Conservation (phyloP, 2,888 invertebrate species). For the Polylopha cassiicola region DNA sequence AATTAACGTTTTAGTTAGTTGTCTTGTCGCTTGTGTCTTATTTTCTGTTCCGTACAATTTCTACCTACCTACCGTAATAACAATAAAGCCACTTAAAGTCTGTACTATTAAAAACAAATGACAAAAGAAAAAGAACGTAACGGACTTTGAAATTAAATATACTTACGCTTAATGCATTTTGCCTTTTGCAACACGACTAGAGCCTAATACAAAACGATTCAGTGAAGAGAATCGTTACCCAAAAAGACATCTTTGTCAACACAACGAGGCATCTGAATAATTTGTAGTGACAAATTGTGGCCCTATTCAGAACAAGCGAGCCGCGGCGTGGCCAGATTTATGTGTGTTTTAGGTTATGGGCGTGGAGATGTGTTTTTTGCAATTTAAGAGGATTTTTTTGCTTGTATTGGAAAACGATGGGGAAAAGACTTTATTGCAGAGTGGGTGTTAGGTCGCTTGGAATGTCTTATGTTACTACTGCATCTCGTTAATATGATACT, state of each 20-base stretch:
- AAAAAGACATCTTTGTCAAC: constrained; percentile 51
- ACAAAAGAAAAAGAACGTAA: not conserved
- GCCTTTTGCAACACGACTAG: not conserved
- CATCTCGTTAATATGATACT: too few relatives aligned
- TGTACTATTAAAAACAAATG: too few relatives aligned
- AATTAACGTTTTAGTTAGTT: too few relatives aligned
- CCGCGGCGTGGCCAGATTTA: constrained; percentile 42
- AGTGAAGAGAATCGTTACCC: constrained; percentile 14
- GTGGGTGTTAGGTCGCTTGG: constrained; percentile 12
- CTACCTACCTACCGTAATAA: too few relatives aligned
- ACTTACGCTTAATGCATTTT: constrained; percentile 6
- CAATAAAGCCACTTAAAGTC: too few relatives aligned
- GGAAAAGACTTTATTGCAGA: constrained; percentile 17
- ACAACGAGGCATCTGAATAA: constrained; percentile 52
- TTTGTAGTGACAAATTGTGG: constrained; percentile 60
- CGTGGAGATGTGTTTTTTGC: constrained; percentile 20
- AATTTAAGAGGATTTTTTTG: constrained; percentile 19
- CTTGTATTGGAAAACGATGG: constrained; percentile 21
- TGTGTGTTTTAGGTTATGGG: constrained; percentile 31
- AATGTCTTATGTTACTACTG: constrained; percentile 11
- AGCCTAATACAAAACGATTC: constrained; percentile 7
- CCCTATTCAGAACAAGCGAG: constrained; percentile 54
- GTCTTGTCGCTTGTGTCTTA: too few relatives aligned
- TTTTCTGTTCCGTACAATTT: too few relatives aligned
- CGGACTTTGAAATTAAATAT: not conserved